These are phyloP conservation scores for Drosophila burlai DNA, from an alignment of 1,140 invertebrate genomes.

Conservation along the genomic window DNA sequence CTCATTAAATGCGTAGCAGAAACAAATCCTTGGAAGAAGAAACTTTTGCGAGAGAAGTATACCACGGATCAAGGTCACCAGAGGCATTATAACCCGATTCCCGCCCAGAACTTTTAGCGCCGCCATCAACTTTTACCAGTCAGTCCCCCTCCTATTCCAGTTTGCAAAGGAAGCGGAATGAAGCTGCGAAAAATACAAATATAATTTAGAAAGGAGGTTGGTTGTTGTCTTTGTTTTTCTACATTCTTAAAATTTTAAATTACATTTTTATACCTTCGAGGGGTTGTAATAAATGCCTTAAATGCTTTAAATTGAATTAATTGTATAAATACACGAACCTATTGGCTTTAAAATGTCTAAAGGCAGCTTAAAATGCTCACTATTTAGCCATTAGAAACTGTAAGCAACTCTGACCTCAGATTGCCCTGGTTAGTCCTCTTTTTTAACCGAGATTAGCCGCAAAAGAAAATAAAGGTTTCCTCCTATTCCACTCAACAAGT, in stretches of 20 bases:
- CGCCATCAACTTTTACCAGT: constrained; percentile 27
- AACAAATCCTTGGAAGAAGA: constrained; percentile 40
- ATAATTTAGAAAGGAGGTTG: not conserved
- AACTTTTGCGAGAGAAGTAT: constrained; percentile 34
- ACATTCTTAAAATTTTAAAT: not conserved
- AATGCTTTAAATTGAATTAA: not conserved
- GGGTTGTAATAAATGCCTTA: too few relatives aligned
- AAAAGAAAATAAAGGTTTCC: constrained; percentile 33
- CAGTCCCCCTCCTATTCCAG: not conserved
- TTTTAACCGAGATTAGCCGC: constrained; percentile 17
- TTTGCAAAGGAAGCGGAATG: not conserved
- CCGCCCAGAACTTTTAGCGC: constrained; percentile 28
- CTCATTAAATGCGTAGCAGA: constrained; percentile 61
- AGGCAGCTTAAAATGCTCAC: not conserved
- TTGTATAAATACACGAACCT: not conserved
- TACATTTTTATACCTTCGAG: not conserved
- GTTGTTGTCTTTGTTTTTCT: too few relatives aligned
- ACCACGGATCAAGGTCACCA: constrained; percentile 50
- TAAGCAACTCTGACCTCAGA: not conserved
- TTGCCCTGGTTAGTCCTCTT: not conserved
- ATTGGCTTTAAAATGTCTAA: not conserved
- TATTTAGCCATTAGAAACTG: constrained; percentile 7
- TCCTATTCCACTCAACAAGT: constrained; percentile 48
- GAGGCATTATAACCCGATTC: constrained; percentile 47
- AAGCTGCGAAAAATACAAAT: not conserved